Conservation (phyloP, 2,888 invertebrate genomes). For the Eupelmus urozonus region DNA sequence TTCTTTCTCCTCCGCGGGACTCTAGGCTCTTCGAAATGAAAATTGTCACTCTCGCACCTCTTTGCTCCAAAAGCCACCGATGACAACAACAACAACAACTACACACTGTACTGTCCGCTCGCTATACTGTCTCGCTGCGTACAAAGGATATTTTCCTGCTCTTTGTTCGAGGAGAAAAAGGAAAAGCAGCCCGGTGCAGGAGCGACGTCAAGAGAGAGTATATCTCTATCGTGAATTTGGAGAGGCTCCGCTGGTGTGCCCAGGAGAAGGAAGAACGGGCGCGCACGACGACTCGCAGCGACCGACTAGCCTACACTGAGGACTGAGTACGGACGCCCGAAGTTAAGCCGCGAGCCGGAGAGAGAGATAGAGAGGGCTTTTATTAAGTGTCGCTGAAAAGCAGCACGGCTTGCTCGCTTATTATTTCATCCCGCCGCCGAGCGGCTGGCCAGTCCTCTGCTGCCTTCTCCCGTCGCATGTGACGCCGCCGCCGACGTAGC, state of each 20-base stretch:
- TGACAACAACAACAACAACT: slow-evolving; percentile 27
- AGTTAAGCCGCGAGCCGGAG: slow-evolving; percentile 63
- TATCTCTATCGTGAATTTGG: no score
- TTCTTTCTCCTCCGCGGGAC: no score
- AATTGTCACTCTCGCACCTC: background rate
- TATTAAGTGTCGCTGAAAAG: background rate
- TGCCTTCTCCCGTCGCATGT: slow-evolving; percentile 19
- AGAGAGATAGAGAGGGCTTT: slow-evolving; percentile 59
- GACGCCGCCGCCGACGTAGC: background rate
- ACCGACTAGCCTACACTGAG: slow-evolving; percentile 78
- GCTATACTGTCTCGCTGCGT: no score
- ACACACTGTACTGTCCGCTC: no score
- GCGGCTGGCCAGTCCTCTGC: slow-evolving; percentile 25
- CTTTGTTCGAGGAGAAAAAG: no score
- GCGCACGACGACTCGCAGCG: slow-evolving; percentile 64
- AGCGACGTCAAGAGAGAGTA: no score
- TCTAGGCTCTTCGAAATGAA: no score
- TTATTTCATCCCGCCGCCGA: slow-evolving; percentile 51
- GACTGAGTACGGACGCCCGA: slow-evolving; percentile 76
- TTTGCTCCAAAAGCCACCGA: background rate
- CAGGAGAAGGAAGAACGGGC: background rate
- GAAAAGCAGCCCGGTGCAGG: no score
- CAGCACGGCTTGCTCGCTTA: slow-evolving; percentile 20
- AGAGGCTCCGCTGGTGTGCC: no score
- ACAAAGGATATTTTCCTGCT: no score